These are phyloP conservation scores for Halcyon chelicuti DNA, from an alignment of 2,797 vertebrate genomes.

Conservation along the genomic window DNA sequence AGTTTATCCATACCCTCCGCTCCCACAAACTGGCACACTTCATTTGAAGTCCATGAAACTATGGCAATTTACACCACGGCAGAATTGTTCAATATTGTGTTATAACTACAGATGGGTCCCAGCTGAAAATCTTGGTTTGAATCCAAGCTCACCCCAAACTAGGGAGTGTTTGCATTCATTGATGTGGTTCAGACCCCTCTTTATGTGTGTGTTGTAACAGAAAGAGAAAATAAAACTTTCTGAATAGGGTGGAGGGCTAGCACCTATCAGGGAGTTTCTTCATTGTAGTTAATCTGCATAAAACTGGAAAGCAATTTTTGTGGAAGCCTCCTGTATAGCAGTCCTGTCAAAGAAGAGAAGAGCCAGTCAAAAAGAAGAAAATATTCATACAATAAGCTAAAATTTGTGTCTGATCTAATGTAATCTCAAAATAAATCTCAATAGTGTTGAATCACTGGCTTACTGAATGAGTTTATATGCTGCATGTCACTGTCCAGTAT, in stretches of 20 bases:
- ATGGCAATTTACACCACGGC: constrained; percentile 39
- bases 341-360: not conserved
- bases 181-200: not conserved
- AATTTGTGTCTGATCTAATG: not conserved
- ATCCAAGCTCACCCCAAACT: constrained; percentile 43
- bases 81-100: constrained; percentile 14
- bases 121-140: constrained; percentile 36
- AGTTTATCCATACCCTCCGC: not conserved
- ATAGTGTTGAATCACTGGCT: not conserved
- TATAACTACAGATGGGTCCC: constrained; percentile 46
- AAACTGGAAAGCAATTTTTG: not conserved
- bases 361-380: not conserved
- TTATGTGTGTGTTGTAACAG: not conserved
- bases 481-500: not conserved
- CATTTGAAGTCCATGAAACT: constrained; percentile 7
- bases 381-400: not conserved
- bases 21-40: not conserved
- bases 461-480: not conserved
- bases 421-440: not conserved
- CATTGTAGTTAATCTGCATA: not conserved
- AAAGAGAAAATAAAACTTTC: not conserved
- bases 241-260: not conserved
- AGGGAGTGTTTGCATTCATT: not conserved
- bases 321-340: not conserved
- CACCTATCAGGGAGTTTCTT: not conserved